Conservation (phyloP, 1,140 invertebrate species). For the Phymastichus coffea region DNA sequence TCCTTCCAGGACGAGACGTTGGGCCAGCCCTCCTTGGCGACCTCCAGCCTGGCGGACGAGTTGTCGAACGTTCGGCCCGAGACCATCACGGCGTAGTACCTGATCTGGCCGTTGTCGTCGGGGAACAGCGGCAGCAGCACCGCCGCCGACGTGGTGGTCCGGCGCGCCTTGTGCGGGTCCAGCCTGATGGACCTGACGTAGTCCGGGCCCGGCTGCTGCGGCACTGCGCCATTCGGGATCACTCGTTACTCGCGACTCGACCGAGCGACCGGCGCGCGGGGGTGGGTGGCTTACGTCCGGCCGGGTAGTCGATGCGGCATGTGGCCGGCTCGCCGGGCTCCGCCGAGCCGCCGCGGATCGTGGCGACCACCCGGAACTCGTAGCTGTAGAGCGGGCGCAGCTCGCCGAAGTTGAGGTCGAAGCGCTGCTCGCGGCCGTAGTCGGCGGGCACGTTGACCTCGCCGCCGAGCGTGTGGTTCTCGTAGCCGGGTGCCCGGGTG, state of each 20-base stretch:
- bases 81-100: conserved; percentile 47
- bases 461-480: conserved; percentile 15
- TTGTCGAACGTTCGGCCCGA: conserved; percentile 34
- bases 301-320: too few species aligned
- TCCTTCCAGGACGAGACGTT: conserved; percentile 42
- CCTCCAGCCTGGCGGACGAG: conserved; percentile 23
- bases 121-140: conserved; percentile 46
- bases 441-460: conserved; percentile 17
- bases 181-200: conserved; percentile 43
- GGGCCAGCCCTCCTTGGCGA: conserved; percentile 33
- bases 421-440: conserved; percentile 30
- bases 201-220: conserved; percentile 34
- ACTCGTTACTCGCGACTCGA: too few species aligned
- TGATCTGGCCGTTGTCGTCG: conserved; percentile 37
- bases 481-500: conserved; percentile 22
- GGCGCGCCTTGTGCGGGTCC: conserved; percentile 41
- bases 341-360: too few species aligned
- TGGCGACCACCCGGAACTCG: too few species aligned
- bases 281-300: too few species aligned
- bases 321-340: conserved; percentile 31
- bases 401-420: conserved; percentile 32
- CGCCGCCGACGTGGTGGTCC: conserved; percentile 39
- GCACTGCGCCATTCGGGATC: too few species aligned
- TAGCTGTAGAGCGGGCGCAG: conserved; percentile 43
- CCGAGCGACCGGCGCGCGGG: too few species aligned